phyloP scores from a whole-genome alignment of 64 coral and sea anemone genomes.

The Montipora efflorescens region DNA sequence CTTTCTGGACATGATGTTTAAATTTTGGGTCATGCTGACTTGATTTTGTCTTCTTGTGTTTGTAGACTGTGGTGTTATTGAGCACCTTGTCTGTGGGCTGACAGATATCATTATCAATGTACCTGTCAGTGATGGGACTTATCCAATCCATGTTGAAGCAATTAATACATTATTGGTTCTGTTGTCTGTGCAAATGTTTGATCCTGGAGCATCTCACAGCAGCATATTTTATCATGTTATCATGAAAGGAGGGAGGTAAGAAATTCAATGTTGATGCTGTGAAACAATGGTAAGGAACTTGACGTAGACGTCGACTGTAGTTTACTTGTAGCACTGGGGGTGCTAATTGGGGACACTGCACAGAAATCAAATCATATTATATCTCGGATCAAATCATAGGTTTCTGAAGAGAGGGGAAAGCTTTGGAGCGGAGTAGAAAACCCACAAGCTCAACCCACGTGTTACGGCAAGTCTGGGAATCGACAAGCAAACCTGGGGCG shows the following conservation, averaged over 20 bases:
- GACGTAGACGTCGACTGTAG: too few species aligned
- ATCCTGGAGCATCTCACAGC: conserved; percentile 75
- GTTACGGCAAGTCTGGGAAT: too few species aligned
- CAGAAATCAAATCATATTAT: too few species aligned
- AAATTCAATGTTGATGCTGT: background rate
- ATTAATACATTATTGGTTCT: conserved; percentile 90
- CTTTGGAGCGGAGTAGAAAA: too few species aligned
- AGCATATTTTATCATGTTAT: conserved; percentile 90
- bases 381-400: too few species aligned
- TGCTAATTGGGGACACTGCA: too few species aligned
- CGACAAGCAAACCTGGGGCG: too few species aligned
- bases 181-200: conserved; percentile 99
- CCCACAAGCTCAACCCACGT: too few species aligned
- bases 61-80: conserved; percentile 73
- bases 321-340: too few species aligned
- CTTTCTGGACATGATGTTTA: too few species aligned
- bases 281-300: too few species aligned
- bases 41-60: background rate
- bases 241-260: conserved; percentile 97
- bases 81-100: conserved; percentile 75
- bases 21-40: background rate
- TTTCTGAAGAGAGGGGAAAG: too few species aligned
- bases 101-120: conserved; percentile 66
- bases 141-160: conserved; percentile 86
- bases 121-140: conserved; percentile 75